Base-by-base conservation (phyloP, 2,113 vertebrate species). In the Motacilla tschutschensis region DNA sequence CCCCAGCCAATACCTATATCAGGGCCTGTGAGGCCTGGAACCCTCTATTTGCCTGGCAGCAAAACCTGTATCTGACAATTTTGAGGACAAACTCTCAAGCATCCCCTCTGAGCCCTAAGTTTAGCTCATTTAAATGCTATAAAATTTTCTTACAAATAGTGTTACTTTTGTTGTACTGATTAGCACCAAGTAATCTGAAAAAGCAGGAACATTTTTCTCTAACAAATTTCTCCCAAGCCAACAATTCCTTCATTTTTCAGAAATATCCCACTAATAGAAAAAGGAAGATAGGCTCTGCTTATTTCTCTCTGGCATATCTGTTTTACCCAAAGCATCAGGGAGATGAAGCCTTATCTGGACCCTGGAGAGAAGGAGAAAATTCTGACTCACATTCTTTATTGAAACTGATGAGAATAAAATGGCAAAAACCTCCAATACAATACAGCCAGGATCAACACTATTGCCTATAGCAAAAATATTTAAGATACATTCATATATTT, bases 351-450 rank as follows among this genome's bases (percentile, higher is more conserved):
- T 86, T n/a, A 74, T 29, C 15, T 21, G 20, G 9, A 74, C 12
- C 10, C 22, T 46, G 14, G 26, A 31, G n/a, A 71, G 55, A 62
- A 81, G 4, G 4, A 4, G 7, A 77, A 70, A 69, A 57, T 21
- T 41, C n/a, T 67, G 25, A 38, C 26, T 50, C 13, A 28, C 2
- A 13, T 51, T 14, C 40, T 50, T 72, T 83, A 33, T 74, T 60
- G 31, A 51, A 43, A 8, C 4, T 33, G 19, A 63, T 15, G 84
- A 47, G 9, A 75, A 55, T 35, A 63, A 46, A 63, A 47, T 28
- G 10, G 12, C 4, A 44, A 63, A 54, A 63, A 1, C 0, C 1
- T 1, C 2, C 28, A 66, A 8, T 22, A 59, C 64, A 25, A 19
- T 35, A 36, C 25, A 55, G 17, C 8, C 16, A 64, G 14, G 14